These are phyloP conservation scores for Esox lucius DNA, from an alignment of 2,797 vertebrate genomes.

Conservation along the genomic window DNA sequence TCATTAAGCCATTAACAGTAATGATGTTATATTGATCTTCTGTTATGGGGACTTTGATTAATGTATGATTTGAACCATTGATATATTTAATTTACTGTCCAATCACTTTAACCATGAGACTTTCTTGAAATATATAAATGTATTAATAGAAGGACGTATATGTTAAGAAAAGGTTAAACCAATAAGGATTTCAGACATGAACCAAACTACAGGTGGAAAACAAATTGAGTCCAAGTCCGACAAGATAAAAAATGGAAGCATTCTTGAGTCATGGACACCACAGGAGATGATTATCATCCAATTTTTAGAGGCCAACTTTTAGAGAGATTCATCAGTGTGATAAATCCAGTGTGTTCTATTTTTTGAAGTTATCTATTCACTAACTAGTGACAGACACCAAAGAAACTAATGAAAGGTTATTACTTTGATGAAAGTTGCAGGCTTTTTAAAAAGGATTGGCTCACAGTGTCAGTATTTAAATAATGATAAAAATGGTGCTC, in stretches of 20 bases:
- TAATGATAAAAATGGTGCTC: too few relatives aligned
- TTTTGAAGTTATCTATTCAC: neutral
- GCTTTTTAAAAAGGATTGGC: too few relatives aligned
- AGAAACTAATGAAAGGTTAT: neutral
- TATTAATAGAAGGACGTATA: neutral
- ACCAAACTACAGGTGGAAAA: neutral
- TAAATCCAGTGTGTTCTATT: slow-evolving; percentile 12
- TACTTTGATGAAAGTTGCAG: neutral
- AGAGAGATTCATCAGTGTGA: slow-evolving; percentile 31
- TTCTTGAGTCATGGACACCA: slow-evolving; percentile 33
- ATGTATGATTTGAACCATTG: neutral
- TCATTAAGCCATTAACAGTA: neutral
- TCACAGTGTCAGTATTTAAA: too few relatives aligned
- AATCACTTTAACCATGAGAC: too few relatives aligned
- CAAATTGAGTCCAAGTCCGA: neutral
- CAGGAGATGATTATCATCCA: slow-evolving; percentile 29
- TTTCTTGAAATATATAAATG: neutral
- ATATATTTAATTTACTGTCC: neutral
- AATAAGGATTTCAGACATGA: neutral
- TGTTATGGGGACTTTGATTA: neutral
- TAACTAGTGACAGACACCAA: neutral
- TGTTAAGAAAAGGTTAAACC: neutral
- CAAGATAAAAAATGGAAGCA: slow-evolving; percentile 39
- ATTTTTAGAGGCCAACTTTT: slow-evolving; percentile 34
- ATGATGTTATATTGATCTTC: neutral